Evolutionary conservation across 1,140 invertebrate genomes (phyloP), one percentile per base, ranked within the genome.

Genomic region (Odontomachus brunneus): DNA sequence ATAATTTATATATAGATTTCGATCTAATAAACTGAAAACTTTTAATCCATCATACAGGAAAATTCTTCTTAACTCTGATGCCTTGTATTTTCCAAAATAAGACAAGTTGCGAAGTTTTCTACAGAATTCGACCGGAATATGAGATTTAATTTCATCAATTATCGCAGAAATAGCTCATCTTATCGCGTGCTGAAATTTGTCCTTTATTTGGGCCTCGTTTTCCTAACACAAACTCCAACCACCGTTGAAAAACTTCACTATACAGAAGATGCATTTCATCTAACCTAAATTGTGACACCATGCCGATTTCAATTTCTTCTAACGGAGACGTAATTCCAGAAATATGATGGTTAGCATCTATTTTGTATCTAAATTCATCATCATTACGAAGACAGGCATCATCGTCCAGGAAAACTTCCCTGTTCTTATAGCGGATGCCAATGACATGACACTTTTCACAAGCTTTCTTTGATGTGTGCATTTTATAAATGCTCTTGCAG

Each of bases 301-400:
- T 66, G 17, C 38, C 38, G 14, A 48, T 66, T n/a, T 14, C 38
- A 48, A 66, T 66, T 66, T 66, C 5, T 66, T 66, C 63, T 62
- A 49, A 49, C 1, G 19, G 63, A 48, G 44, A 66, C 19, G 38
- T 24, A 12, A 48, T 49, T 0, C 5, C 19, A n/a, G 33, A n/a
- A 65, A 65, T 65, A 66, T 66, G 63, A 66, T 66, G 38, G 14
- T 0, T 14, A n/a, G n/a, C n/a, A 5, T 66, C 33, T 66, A 24
- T 7, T 17, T 49, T 66, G 0, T 1, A 48, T 66, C 12, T 48
- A 14, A 66, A 66, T 5, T 48, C 33, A 48, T 66, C 63, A 66
- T 65, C 33, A 22, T 14, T 66, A 2, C 38, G n/a, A 66, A 66
- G 19, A 48, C 0, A 5, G 22, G 63, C 63, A 66, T 66, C 19